Evolutionary conservation across 2,113 vertebrate genomes (phyloP).

Genomic region (Girardinichthys multiradiatus): DNA sequence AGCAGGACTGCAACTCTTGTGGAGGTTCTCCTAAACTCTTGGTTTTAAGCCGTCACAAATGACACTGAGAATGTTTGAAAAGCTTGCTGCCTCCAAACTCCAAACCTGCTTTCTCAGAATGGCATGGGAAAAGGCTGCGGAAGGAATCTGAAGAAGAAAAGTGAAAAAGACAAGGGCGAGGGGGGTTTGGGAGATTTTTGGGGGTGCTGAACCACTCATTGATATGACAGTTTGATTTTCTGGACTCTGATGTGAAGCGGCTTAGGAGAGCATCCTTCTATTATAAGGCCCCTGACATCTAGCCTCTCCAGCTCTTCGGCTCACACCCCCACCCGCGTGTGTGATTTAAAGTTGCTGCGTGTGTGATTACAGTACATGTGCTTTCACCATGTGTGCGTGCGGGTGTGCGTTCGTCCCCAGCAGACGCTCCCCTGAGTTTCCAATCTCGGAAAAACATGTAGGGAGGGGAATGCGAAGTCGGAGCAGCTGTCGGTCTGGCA

Average conservation of each 20-base stretch:
- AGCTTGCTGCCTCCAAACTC: slow-evolving; percentile 44
- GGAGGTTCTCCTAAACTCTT: slow-evolving; percentile 11
- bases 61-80: slow-evolving; percentile 63
- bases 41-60: slow-evolving; percentile 42
- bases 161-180: slow-evolving; percentile 30
- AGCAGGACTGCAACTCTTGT: slow-evolving; percentile 39
- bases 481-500: slow-evolving; percentile 75
- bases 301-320: slow-evolving; percentile 54
- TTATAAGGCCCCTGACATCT: slow-evolving; percentile 71
- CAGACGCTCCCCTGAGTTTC: slow-evolving; percentile 62
- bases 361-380: slow-evolving; percentile 43
- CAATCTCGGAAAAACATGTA: slow-evolving; percentile 66
- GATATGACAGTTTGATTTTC: slow-evolving; percentile 79
- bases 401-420: slow-evolving; percentile 18
- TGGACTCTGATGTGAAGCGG: slow-evolving; percentile 60
- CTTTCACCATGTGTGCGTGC: slow-evolving; percentile 18
- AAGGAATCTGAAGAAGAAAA: slow-evolving; percentile 35
- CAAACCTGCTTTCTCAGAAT: slow-evolving; percentile 58
- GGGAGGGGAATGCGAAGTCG: slow-evolving; percentile 69
- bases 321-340: slow-evolving; percentile 23
- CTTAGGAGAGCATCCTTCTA: slow-evolving; percentile 74
- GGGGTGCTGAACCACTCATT: slow-evolving; percentile 53
- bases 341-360: slow-evolving; percentile 29
- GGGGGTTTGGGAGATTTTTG: slow-evolving; percentile 11
- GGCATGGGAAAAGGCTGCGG: slow-evolving; percentile 24